Evolutionary conservation across 2,888 invertebrate species (phyloP).

Genomic region (Drosophila mettleri): DNA sequence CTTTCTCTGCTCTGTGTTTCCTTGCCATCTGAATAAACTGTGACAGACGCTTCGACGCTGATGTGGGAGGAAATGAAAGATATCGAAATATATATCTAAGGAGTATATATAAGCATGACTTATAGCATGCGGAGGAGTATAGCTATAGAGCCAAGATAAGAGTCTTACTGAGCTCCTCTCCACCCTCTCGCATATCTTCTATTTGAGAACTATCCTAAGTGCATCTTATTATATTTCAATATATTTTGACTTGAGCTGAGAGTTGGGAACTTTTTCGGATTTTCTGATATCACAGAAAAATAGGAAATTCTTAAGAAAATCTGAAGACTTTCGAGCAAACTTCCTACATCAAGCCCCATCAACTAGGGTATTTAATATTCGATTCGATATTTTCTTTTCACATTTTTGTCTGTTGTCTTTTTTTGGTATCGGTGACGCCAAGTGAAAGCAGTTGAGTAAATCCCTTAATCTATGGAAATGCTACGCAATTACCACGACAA

Average conservation of each 20-base stretch:
- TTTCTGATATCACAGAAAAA: too few relatives aligned
- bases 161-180: too few relatives aligned
- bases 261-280: too few relatives aligned
- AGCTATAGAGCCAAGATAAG: neutral
- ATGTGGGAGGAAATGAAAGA: neutral
- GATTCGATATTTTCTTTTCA: too few relatives aligned
- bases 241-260: too few relatives aligned
- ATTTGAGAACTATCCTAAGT: too few relatives aligned
- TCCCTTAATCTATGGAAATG: slow-evolving; percentile 84
- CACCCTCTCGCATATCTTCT: too few relatives aligned
- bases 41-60: neutral
- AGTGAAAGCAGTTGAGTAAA: slow-evolving; percentile 69
- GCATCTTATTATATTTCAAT: too few relatives aligned
- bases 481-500: slow-evolving; percentile 83
- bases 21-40: slow-evolving; percentile 20
- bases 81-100: neutral
- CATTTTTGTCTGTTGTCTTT: slow-evolving; percentile 39
- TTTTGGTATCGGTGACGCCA: slow-evolving; percentile 62
- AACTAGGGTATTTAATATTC: slow-evolving; percentile 1
- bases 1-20: slow-evolving; percentile 34
- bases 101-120: neutral
- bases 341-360: neutral
- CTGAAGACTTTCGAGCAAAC: neutral
- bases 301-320: neutral
- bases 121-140: too few relatives aligned